Percentiles rank a stretch among this genome's conserved stretches.
Conservation (phyloP, 2,888 invertebrate genomes). For the Philereme transversata region DNA sequence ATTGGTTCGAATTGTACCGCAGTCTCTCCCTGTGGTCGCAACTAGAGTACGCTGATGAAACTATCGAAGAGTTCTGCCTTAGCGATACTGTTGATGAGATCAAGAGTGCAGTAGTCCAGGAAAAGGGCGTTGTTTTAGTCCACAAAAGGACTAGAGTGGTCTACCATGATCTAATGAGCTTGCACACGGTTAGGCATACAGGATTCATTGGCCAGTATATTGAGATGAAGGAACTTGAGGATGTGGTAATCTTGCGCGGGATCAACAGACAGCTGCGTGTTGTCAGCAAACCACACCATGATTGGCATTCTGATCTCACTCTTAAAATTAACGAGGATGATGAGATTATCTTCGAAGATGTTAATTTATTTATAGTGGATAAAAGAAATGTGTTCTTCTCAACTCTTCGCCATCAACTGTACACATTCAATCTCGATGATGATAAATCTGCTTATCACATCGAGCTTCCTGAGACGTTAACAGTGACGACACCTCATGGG, state of each 20-base stretch:
- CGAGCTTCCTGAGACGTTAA: neutral
- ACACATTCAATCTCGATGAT: slow-evolving; percentile 14
- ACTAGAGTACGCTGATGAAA: slow-evolving; percentile 50
- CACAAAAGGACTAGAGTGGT: slow-evolving; percentile 49
- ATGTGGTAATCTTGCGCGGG: slow-evolving; percentile 15
- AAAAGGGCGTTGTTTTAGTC: slow-evolving; percentile 56
- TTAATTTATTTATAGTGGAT: slow-evolving; percentile 14
- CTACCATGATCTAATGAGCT: slow-evolving; percentile 59
- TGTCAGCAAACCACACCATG: slow-evolving; percentile 4
- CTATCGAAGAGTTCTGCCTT: slow-evolving; percentile 57
- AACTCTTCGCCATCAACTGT: slow-evolving; percentile 4
- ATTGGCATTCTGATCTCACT: slow-evolving; percentile 10
- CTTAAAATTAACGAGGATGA: slow-evolving; percentile 1
- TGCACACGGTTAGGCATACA: slow-evolving; percentile 43
- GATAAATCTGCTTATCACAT: neutral
- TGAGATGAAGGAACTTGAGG: slow-evolving; percentile 42
- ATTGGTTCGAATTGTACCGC: slow-evolving; percentile 63
- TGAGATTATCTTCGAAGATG: slow-evolving; percentile 4
- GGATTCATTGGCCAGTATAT: slow-evolving; percentile 52
- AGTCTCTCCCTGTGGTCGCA: slow-evolving; percentile 63
- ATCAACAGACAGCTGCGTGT: slow-evolving; percentile 21
- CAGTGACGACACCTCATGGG: neutral
- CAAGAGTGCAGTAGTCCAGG: slow-evolving; percentile 51
- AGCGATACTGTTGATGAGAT: slow-evolving; percentile 54
- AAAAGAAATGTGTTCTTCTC: slow-evolving; percentile 13